Evolutionary conservation across 2,888 invertebrate genomes (phyloP).

Genomic region (Stictocephala bisonia): DNA sequence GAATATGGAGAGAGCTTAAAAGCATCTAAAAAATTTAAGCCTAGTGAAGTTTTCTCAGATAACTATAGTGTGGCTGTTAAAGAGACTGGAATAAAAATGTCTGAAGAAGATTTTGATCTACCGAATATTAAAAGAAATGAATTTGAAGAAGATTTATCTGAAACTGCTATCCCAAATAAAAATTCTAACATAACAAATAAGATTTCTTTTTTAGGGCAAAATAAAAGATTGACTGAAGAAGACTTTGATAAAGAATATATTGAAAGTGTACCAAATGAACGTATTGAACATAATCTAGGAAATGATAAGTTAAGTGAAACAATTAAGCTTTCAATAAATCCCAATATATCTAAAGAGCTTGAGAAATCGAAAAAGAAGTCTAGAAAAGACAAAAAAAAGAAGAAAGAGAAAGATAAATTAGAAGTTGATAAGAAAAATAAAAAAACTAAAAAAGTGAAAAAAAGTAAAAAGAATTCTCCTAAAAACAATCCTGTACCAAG

Average conservation of each 20-base stretch:
- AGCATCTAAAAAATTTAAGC: constrained; percentile 10
- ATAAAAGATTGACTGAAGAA: constrained; percentile 23
- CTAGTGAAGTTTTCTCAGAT: not conserved
- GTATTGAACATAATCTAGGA: not conserved
- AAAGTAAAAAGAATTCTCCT: no score
- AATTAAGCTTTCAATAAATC: not conserved
- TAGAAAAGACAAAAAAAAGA: constrained; percentile 28
- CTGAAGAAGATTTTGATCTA: constrained; percentile 34
- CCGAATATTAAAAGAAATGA: not conserved
- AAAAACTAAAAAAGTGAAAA: constrained; percentile 19
- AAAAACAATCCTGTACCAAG: no score
- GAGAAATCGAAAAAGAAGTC: constrained; percentile 15
- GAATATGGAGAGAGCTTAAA: constrained; percentile 15
- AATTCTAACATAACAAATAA: not conserved
- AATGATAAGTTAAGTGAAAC: not conserved
- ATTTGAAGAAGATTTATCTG: not conserved
- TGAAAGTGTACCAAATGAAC: not conserved
- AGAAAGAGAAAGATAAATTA: constrained; percentile 5
- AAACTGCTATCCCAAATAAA: not conserved
- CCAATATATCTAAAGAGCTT: not conserved
- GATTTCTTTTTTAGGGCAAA: constrained; percentile 26
- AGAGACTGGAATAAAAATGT: constrained; percentile 26
- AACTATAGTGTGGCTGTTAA: not conserved
- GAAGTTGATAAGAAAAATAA: constrained; percentile 6
- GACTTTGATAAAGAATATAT: constrained; percentile 27